Evolutionary conservation across 2,888 invertebrate genomes (phyloP), one percentile per base, ranked within the genome.

Genomic region (Hirudinaria manillensis): DNA sequence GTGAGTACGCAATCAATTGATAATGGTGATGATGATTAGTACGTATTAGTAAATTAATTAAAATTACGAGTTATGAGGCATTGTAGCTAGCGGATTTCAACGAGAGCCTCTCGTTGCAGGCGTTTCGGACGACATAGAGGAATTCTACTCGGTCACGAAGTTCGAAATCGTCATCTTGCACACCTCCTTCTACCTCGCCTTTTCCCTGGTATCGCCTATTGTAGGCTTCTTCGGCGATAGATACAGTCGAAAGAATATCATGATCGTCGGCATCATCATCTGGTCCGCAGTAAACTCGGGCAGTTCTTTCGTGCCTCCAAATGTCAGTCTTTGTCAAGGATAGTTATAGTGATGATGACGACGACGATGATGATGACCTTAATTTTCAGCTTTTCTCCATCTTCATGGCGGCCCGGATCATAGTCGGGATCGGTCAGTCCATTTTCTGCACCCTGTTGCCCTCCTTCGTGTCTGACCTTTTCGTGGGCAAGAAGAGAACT

Each of bases 361-460:
- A 61, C n/a, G 61, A 61, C n/a, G 61, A 61, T 61, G 61, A 10
- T 61, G 61, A 2, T 7, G 61, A 2, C n/a, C 21, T 4, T 24
- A n/a, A 61, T 61, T 72, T 72, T 77, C 87, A 94, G 93, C 83
- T 89, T 75, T 96, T 90, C 83, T 87, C 87, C 75, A 87, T 89
- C 86, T 99, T 99, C 86, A 87, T 95, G 67, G 83, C 92, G 61
- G 92, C 94, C 86, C 90, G 99, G 76, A 92, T 92, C 0, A 84
- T 96, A 81, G 98, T 99, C 70, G 99, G 99, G 34, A 90, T 99
- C 80, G 99, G 99, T 65, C 99, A 99, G 87, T 99, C 99, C 2
- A 97, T 96, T 76, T 99, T 99, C 86, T 97, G 97, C 19, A 98
- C 98, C 6, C 96, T 99, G 79, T 98, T 99, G 0, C 99, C 99